Conservation (phyloP, 2,888 invertebrate species). For the Drosophila stalkeri region DNA sequence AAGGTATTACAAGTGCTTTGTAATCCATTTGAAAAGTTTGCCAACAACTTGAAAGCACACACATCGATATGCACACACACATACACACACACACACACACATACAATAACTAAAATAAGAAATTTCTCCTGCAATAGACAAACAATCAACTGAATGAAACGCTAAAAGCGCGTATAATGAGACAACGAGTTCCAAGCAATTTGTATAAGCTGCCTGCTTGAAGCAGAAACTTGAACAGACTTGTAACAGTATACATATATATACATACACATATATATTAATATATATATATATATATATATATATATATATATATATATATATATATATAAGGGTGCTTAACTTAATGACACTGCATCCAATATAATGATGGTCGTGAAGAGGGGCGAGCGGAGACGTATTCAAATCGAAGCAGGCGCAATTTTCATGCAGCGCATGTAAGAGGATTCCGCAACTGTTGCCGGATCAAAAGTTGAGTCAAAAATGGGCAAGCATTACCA, state of each 20-base stretch:
- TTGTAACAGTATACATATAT: constrained; percentile 17
- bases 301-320: no score
- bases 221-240: constrained; percentile 18
- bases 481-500: constrained; percentile 18
- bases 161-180: constrained; percentile 61
- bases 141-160: constrained; percentile 67
- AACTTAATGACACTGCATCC: constrained; percentile 53
- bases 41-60: constrained; percentile 11
- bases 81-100: constrained; percentile 2
- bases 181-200: constrained; percentile 67
- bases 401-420: constrained; percentile 44
- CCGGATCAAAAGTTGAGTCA: constrained; percentile 50
- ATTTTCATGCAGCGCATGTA: constrained; percentile 52
- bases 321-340: constrained; percentile 36
- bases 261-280: no score
- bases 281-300: no score
- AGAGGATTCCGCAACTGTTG: constrained; percentile 44
- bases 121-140: constrained; percentile 65
- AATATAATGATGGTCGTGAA: constrained; percentile 3
- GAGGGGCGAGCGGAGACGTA: background rate
- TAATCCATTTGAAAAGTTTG: constrained; percentile 73
- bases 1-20: constrained; percentile 70
- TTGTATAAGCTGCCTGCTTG: constrained; percentile 49
- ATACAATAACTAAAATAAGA: constrained; percentile 22
- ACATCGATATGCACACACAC: constrained; percentile 2